Base-by-base conservation (phyloP, 1,140 invertebrate genomes). In the Delia radicum region DNA sequence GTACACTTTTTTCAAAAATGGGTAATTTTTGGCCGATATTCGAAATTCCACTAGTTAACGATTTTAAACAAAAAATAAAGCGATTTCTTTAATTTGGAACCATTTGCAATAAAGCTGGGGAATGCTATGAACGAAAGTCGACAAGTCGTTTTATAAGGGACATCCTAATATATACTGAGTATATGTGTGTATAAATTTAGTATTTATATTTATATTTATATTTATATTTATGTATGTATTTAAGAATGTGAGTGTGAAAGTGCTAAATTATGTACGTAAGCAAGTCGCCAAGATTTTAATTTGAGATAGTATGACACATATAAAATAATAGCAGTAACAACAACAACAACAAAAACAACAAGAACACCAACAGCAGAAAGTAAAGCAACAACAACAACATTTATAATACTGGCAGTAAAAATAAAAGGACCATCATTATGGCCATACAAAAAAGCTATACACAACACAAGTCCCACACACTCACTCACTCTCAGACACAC, bases 211-310 rank as follows among this genome's bases (percentile, higher is more conserved):
- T 63, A 0, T 63, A 26, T 63, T 13, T 28, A 26, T 28, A 13
- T 1, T 7, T 21, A 24, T 21, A 55, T 1, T 6, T 55, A 21
- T 37, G 31, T 33, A 10, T 33, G 29, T 24, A 69, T 69, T n/a
- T 33, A 21, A 21, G 65, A 12, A 31, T 69, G 29, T 33, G 7
- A 33, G 65, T 21, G 29, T 69, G 65, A 69, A 69, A 69, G 65
- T 69, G 65, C 31, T 69, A 69, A 69, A 69, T 69, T 69, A 69
- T 69, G 65, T 69, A 69, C 65, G 65, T 69, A 69, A 69, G 65
- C 65, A 69, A 69, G 65, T 69, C 31, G 65, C 29, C 65, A 69
- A 69, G 65, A 69, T 69, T 69, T 69, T 69, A 69, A 69, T 69
- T 69, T 69, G 31, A 33, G 65, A 69, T 69, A 21, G 65, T 27